Base-by-base conservation (phyloP, 2,797 vertebrate species). In the Delichon dasypus region DNA sequence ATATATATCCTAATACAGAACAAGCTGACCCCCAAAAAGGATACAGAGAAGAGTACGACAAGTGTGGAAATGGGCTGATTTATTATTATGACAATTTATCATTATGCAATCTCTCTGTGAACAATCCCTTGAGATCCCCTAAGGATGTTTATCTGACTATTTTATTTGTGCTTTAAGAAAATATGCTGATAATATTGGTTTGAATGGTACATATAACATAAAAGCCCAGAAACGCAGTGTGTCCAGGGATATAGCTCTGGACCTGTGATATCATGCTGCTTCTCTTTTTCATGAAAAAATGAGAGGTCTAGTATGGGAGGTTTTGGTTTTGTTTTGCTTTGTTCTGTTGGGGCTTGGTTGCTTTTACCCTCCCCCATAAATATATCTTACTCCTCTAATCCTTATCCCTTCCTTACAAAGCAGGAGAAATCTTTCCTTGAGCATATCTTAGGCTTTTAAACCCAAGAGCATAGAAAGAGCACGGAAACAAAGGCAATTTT, bases 281-380 rank as follows among this genome's bases (percentile, higher is more conserved):
- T 3, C 9, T 19, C 1, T 58, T 78, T 81, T n/a, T 62, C 5
- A 21, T 11, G 8, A 29, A 51, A 68, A 72, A 42, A 15, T 20
- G 0, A 71, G 9, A 58, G 1, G 4, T 29, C 1, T 36, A 11
- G 44, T 36, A 21, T 23, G 27, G 5, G 2, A 17, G 0, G 9
- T 36, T 32, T 36, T 7, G 1, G 2, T 16, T 47, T 29, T 32
- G 1, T 4, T 90, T 57, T 45, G 2, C 4, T 81, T 86, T n/a
- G 17, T 26, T 79, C 22, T 71, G 2, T 15, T 82, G 10, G 3
- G 7, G 0, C 1, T 36, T 34, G 1, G 1, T 32, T 51, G 15
- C 29, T 18, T 68, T 17, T 22, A 5, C 6, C 9, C 6, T 17
- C 7, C 3, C 7, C 3, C 6, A 4, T 11, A 60, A 86, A 55